Evolutionary conservation across 2,888 invertebrate genomes (phyloP).

Genomic region (Gisinianus flammeolus): DNA sequence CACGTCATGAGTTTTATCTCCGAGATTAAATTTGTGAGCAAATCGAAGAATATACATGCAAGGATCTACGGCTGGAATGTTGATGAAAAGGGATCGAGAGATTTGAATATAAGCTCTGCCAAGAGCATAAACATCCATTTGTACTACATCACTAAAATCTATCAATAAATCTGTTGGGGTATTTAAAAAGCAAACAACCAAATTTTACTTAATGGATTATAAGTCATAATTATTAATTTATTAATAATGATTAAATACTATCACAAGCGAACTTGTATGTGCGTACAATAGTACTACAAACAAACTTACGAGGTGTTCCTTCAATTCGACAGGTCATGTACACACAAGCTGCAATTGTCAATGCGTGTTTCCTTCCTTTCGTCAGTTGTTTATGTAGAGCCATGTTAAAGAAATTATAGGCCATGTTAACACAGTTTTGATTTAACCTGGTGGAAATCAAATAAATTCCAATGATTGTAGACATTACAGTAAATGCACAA

Average conservation of each 20-base stretch:
- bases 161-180: conserved; percentile 90
- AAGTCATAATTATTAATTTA: conserved; percentile 55
- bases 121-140: conserved; percentile 94
- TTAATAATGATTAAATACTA: conserved; percentile 57
- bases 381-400: conserved; percentile 83
- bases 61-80: conserved; percentile 89
- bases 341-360: conserved; percentile 95
- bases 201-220: not conserved
- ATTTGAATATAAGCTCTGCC: conserved; percentile 91
- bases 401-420: conserved; percentile 93
- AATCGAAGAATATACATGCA: conserved; percentile 94
- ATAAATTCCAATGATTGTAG: no score
- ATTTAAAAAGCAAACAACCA: conserved; percentile 41
- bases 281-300: not conserved
- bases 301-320: conserved; percentile 81
- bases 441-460: conserved; percentile 78
- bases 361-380: conserved; percentile 85
- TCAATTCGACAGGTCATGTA: conserved; percentile 96
- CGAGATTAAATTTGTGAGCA: conserved; percentile 90
- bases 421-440: conserved; percentile 90
- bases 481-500: no score
- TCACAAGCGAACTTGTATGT: not conserved
- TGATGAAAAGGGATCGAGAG: conserved; percentile 86
- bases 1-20: conserved; percentile 90
- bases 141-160: conserved; percentile 96